Percentiles rank a stretch among this genome's conserved stretches.
These are phyloP conservation scores for Hylaeus anthracinus DNA, from an alignment of 1,140 invertebrate genomes.

Conservation along the genomic window DNA sequence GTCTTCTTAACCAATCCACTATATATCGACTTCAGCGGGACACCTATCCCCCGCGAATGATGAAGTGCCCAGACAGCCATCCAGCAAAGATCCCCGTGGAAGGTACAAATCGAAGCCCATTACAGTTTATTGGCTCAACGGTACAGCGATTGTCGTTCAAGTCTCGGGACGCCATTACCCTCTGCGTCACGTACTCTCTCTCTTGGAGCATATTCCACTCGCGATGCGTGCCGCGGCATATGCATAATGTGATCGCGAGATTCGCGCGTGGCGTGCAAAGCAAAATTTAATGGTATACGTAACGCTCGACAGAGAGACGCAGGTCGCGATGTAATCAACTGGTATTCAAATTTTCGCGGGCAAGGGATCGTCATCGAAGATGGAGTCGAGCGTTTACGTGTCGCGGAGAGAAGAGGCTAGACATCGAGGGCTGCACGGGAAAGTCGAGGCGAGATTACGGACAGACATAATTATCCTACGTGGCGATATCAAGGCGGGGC, in stretches of 20 bases:
- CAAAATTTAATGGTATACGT: slow-evolving; percentile 41
- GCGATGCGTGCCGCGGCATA: slow-evolving; percentile 3
- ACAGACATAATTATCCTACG: slow-evolving; percentile 53
- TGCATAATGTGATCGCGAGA: slow-evolving; percentile 24
- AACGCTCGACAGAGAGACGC: background rate
- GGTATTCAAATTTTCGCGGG: slow-evolving; percentile 54
- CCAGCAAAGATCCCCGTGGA: background rate
- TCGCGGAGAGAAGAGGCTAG: background rate
- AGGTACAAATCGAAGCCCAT: slow-evolving; percentile 5
- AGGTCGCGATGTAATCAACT: slow-evolving; percentile 31
- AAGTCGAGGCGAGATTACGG: slow-evolving; percentile 41
- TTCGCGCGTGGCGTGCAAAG: slow-evolving; percentile 12
- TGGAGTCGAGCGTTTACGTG: background rate
- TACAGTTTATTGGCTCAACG: slow-evolving; percentile 12
- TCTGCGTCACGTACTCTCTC: background rate
- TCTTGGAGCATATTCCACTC: background rate
- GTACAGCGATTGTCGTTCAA: background rate
- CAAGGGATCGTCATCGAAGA: slow-evolving; percentile 10
- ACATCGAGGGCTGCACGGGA: slow-evolving; percentile 1
- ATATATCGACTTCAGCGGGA: too few relatives aligned
- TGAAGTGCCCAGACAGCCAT: background rate
- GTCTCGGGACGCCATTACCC: background rate
- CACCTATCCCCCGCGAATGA: background rate
- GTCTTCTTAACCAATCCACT: too few relatives aligned
- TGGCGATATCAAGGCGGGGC: slow-evolving; percentile 20